Conservation (phyloP, 2,113 vertebrate species). For the Bungarus multicinctus region DNA sequence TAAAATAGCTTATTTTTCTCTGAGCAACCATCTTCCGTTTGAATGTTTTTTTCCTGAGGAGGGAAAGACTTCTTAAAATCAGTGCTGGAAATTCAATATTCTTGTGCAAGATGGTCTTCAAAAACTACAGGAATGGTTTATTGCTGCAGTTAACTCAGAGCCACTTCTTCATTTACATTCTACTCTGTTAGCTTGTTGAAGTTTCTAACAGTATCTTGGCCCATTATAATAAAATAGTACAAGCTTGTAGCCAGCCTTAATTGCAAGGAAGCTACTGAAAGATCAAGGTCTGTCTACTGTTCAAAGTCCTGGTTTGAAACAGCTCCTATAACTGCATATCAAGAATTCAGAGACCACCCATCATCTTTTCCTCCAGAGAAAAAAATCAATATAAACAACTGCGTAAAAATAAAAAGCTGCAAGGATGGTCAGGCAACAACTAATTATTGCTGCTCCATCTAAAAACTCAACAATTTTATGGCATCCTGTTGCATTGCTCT, state of each 20-base stretch:
- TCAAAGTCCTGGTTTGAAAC: neutral
- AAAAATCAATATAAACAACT: neutral
- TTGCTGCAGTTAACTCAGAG: neutral
- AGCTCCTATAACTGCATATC: neutral
- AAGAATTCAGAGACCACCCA: neutral
- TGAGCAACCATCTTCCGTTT: neutral
- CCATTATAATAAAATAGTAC: neutral
- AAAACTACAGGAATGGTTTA: neutral
- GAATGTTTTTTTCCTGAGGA: neutral
- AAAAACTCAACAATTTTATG: neutral
- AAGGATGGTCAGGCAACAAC: neutral
- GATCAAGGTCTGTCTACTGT: neutral
- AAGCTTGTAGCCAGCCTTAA: neutral
- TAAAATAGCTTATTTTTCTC: neutral
- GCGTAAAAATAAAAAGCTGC: neutral
- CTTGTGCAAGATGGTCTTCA: neutral
- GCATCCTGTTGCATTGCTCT: neutral
- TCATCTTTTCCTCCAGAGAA: neutral
- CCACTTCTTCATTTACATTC: neutral
- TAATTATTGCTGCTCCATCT: neutral
- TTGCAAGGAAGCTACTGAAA: neutral
- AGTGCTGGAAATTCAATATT: neutral
- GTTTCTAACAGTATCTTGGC: neutral
- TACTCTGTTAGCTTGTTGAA: neutral
- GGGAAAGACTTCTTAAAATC: neutral